Evolutionary conservation across 2,797 vertebrate species (phyloP).

Genomic region (Sarcoramphus papa): DNA sequence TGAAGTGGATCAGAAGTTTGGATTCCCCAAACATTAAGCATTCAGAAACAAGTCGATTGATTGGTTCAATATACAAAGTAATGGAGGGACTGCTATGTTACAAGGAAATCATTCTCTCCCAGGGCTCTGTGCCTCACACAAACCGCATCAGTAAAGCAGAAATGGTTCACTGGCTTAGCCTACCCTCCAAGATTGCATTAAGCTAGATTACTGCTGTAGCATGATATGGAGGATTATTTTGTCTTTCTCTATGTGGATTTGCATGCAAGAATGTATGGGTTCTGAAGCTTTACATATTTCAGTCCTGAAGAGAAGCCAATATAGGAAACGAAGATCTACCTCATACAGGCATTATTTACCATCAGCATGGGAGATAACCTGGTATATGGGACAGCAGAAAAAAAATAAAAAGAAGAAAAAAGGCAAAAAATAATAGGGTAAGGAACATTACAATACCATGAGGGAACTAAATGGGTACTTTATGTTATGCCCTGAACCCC

Average conservation of each 20-base stretch:
- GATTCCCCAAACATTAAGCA: conserved; percentile 60
- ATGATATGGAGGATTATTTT: neutral
- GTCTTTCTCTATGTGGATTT: neutral
- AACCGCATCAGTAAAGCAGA: conserved; percentile 47
- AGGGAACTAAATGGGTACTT: neutral
- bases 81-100: conserved; percentile 38
- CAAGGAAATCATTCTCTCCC: conserved; percentile 34
- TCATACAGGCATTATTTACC: neutral
- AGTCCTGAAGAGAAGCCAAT: neutral
- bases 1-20: conserved; percentile 63
- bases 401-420: neutral
- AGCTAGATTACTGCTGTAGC: neutral
- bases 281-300: neutral
- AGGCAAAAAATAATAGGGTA: rapidly evolving
- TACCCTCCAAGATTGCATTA: conserved; percentile 12
- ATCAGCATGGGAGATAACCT: neutral
- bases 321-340: neutral
- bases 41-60: conserved; percentile 62
- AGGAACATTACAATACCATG: neutral
- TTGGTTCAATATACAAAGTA: conserved; percentile 48
- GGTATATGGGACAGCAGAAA: neutral
- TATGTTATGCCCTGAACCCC: neutral
- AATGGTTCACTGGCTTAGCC: conserved; percentile 36
- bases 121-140: neutral
- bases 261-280: neutral